Conservation (phyloP, 2,888 invertebrate genomes). For the Lottia gigantea region DNA sequence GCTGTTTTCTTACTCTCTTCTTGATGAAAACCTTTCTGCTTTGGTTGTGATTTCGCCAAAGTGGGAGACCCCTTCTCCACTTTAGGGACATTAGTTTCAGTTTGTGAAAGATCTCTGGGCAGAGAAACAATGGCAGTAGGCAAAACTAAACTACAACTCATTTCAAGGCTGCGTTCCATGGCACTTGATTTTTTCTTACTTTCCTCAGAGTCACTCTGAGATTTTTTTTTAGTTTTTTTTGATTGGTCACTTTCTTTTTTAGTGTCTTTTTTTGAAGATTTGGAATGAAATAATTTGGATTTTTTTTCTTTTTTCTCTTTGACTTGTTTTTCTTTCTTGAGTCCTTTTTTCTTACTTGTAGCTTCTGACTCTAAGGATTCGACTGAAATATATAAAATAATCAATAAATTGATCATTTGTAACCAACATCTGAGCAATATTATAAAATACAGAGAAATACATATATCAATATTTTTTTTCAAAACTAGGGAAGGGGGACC, state of each 20-base stretch:
- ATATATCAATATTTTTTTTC: no score
- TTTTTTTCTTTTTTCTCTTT: constrained; percentile 8
- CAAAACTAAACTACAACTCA: constrained; percentile 34
- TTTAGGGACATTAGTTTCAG: constrained; percentile 41
- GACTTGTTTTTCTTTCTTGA: constrained; percentile 5
- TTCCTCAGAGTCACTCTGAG: neutral
- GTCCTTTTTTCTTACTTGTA: neutral
- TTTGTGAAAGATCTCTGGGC: constrained; percentile 43
- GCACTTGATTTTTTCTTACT: constrained; percentile 8
- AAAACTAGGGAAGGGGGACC: no score
- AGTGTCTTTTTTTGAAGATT: constrained; percentile 7
- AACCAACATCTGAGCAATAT: no score
- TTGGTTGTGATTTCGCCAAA: constrained; percentile 27
- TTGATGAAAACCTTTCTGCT: constrained; percentile 17
- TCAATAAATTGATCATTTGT: neutral
- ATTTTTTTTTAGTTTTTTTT: constrained; percentile 5
- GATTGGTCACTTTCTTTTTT: constrained; percentile 1
- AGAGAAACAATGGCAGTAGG: constrained; percentile 38
- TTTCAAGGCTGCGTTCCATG: constrained; percentile 15
- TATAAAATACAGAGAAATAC: no score
- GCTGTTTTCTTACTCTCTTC: constrained; percentile 7
- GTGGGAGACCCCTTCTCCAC: constrained; percentile 42
- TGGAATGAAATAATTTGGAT: constrained; percentile 10
- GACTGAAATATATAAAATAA: neutral
- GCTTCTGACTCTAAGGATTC: neutral